Base-by-base conservation (phyloP, 2,888 invertebrate genomes). In the Timandra comae region DNA sequence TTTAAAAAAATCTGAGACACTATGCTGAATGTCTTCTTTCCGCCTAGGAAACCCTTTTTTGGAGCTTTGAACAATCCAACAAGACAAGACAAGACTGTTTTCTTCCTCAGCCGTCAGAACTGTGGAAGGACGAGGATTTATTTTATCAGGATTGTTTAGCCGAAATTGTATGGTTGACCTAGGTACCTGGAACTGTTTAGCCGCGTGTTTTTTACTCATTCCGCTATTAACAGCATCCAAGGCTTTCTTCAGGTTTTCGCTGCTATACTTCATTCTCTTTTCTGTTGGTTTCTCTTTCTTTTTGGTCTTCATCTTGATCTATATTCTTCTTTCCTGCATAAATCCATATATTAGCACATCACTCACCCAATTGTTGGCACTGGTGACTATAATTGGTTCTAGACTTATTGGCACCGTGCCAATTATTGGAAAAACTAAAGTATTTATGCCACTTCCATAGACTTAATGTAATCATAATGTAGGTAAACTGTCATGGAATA, bases 81-180 rank as follows among this genome's bases (percentile, higher is more conserved):
- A 29, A 32, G n/a, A n/a, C n/a, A n/a, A n/a, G n/a, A 41, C 45
- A 24, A 49, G 4, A 32, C 36, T 37, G 29, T 36, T 12, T 49
- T 49, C 46, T 48, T 48, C 48, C 30, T 24, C 27, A 34, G 13
- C 20, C 20, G 52, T 19, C 22, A 48, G 33, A 33, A 48, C 41
- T 38, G 49, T 46, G 27, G 33, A 28, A 28, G 49, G 47, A 36
- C 49, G 47, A 38, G 48, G 45, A 41, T 40, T 37, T 35, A 29
- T 41, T 48, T 48, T 48, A 8, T 44, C 40, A n/a, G 36, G 39
- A 39, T 23, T 27, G 10, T 24, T 43, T 45, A 12, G 33, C 34
- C 29, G 46, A 25, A 22, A 27, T 13, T 22, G 27, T 11, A 23
- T 3, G 8, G 33, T 33, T n/a, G 38, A 27, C 19, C 33, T 8